Evolutionary conservation across 92 coral and sea anemone genomes (phyloP).

Genomic region (Porites cylindrica): DNA sequence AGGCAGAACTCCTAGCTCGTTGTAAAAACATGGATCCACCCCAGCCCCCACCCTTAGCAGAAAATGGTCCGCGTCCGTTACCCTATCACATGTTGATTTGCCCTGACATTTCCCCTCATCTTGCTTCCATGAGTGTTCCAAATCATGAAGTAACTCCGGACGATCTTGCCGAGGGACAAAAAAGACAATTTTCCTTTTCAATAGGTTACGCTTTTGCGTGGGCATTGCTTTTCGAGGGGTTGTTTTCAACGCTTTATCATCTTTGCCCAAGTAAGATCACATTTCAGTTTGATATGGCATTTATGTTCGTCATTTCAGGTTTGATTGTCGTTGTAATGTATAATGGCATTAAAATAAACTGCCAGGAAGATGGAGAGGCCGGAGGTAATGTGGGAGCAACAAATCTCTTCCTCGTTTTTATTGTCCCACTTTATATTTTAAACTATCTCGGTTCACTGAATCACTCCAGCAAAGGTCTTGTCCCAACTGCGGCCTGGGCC

Average conservation of each 20-base stretch:
- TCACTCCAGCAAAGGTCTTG: slow-evolving; percentile 15
- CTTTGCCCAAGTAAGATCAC: slow-evolving; percentile 88
- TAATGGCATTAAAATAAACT: slow-evolving; percentile 57
- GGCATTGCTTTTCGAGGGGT: slow-evolving; percentile 87
- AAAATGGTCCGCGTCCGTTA: not conserved
- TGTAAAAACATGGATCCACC: slow-evolving; percentile 43
- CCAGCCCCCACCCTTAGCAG: not conserved
- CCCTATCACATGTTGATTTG: slow-evolving; percentile 66
- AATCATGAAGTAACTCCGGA: too few species aligned
- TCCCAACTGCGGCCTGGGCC: slow-evolving; percentile 41
- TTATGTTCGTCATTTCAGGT: slow-evolving; percentile 91
- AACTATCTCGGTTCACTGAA: slow-evolving; percentile 84
- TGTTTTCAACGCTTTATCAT: slow-evolving; percentile 86
- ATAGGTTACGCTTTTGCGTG: slow-evolving; percentile 89
- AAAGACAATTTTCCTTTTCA: slow-evolving; percentile 70
- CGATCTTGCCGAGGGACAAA: slow-evolving; percentile 36
- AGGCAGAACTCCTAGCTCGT: slow-evolving; percentile 74
- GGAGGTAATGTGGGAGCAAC: slow-evolving; percentile 70
- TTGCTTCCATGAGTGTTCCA: slow-evolving; percentile 47
- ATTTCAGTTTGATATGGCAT: slow-evolving; percentile 92
- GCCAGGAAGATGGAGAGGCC: slow-evolving; percentile 14
- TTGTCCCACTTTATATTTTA: slow-evolving; percentile 45
- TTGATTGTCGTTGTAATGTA: slow-evolving; percentile 72
- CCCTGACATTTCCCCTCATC: slow-evolving; percentile 50
- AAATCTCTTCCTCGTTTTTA: slow-evolving; percentile 67